A percentile compares a stretch with the other conserved stretches of the same genome.
Conservation (phyloP, 2,113 vertebrate species). For the Emydocephalus ijimae region DNA sequence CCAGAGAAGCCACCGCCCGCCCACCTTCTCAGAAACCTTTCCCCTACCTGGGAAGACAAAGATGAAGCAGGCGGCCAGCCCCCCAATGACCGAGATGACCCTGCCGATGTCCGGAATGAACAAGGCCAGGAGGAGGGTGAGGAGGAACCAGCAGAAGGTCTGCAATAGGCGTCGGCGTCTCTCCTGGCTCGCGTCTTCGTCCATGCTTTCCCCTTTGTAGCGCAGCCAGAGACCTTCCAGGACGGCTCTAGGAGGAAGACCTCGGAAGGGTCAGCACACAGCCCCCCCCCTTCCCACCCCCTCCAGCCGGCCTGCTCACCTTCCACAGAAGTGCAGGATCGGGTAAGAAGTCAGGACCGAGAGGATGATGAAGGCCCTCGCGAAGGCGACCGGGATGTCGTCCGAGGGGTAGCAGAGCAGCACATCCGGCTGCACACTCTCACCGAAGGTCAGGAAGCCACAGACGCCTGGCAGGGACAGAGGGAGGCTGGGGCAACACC, state of each 20-base stretch:
- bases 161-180: constrained; percentile 81
- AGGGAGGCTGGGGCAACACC: neutral
- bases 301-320: constrained; percentile 67
- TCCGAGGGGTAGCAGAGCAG: constrained; percentile 91
- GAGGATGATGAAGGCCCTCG: constrained; percentile 90
- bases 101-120: constrained; percentile 95
- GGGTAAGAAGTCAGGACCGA: constrained; percentile 94
- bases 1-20: too few relatives aligned
- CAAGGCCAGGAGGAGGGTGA: constrained; percentile 89
- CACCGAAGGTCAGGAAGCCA: constrained; percentile 92
- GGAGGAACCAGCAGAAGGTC: constrained; percentile 86
- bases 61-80: constrained; percentile 94
- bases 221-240: constrained; percentile 95
- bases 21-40: fast-evolving
- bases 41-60: constrained; percentile 89
- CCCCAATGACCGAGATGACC: constrained; percentile 93
- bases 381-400: constrained; percentile 88
- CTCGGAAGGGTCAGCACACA: neutral
- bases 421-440: constrained; percentile 84
- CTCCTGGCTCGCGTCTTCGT: constrained; percentile 86
- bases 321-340: constrained; percentile 95
- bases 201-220: constrained; percentile 81
- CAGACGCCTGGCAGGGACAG: constrained; percentile 78
- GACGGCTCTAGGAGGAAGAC: constrained; percentile 76
- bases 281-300: neutral